Percentiles rank a stretch among this genome's conserved stretches.
Evolutionary conservation across 2,797 vertebrate genomes (phyloP).

Genomic region (Notamacropus eugenii): DNA sequence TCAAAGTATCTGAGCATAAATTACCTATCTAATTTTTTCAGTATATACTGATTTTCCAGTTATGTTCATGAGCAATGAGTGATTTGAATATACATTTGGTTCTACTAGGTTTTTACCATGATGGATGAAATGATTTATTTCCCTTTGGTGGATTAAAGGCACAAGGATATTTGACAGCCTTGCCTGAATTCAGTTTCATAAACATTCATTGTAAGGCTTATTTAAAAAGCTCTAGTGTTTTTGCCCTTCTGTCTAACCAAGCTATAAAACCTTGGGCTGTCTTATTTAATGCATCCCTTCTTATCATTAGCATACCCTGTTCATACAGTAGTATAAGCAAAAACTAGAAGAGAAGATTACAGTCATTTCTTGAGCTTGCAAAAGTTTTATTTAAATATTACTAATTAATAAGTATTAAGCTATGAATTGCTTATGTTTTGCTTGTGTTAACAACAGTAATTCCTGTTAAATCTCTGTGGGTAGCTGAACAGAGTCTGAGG

Average conservation of each 20-base stretch:
- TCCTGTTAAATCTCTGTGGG: constrained; percentile 38
- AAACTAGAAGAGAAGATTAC: constrained; percentile 18
- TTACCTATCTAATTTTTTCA: constrained; percentile 36
- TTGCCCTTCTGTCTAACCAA: constrained; percentile 44
- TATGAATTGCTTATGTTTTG: background rate
- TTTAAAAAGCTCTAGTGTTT: constrained; percentile 39
- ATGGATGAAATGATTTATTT: constrained; percentile 57
- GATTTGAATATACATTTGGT: constrained; percentile 15
- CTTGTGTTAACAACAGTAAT: constrained; percentile 31
- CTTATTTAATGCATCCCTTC: constrained; percentile 63
- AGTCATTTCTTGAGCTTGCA: constrained; percentile 27
- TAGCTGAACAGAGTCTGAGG: constrained; percentile 22
- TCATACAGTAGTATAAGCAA: constrained; percentile 59
- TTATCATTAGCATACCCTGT: constrained; percentile 60
- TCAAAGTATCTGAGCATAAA: constrained; percentile 43
- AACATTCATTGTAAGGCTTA: constrained; percentile 46
- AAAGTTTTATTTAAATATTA: constrained; percentile 24
- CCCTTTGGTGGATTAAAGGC: constrained; percentile 33
- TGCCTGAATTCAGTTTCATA: constrained; percentile 40
- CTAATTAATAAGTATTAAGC: constrained; percentile 26
- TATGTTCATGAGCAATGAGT: constrained; percentile 40
- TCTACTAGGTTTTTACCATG: constrained; percentile 28
- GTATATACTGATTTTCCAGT: constrained; percentile 12
- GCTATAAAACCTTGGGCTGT: constrained; percentile 64
- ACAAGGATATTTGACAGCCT: constrained; percentile 37